These are phyloP conservation scores for Mimachlamys varia DNA, from an alignment of 2,888 invertebrate species.

Conservation along the genomic window DNA sequence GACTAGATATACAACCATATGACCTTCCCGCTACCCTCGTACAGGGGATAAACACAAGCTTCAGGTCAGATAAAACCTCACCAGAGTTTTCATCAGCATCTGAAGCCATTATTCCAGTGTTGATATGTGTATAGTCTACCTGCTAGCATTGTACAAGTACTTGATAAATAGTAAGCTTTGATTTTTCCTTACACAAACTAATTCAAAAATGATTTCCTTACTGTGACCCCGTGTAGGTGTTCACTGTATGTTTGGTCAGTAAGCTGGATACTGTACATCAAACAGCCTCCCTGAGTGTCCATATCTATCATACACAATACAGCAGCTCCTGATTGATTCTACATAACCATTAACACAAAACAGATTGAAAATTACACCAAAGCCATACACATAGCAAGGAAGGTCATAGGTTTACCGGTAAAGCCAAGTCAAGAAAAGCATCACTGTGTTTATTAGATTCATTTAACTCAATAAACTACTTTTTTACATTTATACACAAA, in stretches of 20 bases:
- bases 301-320: no score
- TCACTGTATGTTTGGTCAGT: background rate
- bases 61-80: background rate
- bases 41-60: background rate
- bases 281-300: background rate
- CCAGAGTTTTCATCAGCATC: background rate
- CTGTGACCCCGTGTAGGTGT: background rate
- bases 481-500: conserved; percentile 11
- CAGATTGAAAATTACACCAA: background rate
- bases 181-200: no score
- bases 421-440: background rate
- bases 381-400: background rate
- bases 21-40: background rate
- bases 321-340: no score
- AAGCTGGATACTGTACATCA: background rate
- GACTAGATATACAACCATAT: background rate
- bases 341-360: background rate
- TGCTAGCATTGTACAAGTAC: background rate
- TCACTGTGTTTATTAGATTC: background rate
- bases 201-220: background rate
- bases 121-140: background rate
- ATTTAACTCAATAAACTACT: background rate
- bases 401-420: background rate
- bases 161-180: background rate
- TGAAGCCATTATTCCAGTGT: background rate